Conservation (phyloP, 2,888 invertebrate species). For the Noctua pronuba region DNA sequence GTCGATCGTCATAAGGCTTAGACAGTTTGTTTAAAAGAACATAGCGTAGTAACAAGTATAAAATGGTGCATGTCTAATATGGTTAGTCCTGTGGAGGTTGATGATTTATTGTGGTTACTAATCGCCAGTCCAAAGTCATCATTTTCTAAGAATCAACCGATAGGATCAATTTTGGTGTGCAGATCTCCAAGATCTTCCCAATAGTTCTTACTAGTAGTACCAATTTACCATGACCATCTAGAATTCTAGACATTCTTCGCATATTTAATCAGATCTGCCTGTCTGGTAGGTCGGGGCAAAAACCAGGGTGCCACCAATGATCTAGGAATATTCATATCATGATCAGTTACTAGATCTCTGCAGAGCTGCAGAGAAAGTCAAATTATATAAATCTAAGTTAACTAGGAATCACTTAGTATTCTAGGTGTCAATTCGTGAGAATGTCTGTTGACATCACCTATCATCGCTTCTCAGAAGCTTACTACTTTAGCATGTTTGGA, state of each 20-base stretch:
- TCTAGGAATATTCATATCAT: background rate
- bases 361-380: conserved; percentile 23
- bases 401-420: conserved; percentile 51
- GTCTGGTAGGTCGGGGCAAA: background rate
- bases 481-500: conserved; percentile 45
- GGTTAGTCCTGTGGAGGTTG: background rate
- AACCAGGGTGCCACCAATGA: background rate
- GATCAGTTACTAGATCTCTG: background rate
- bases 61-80: background rate
- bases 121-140: background rate
- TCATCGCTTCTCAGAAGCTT: conserved; percentile 55
- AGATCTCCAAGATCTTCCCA: background rate
- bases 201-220: background rate
- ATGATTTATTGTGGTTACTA: background rate
- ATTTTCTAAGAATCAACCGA: background rate
- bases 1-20: background rate
- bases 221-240: background rate
- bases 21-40: background rate
- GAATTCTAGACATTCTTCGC: background rate
- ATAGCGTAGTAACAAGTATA: background rate
- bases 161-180: background rate
- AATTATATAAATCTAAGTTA: conserved; percentile 26
- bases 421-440: conserved; percentile 25
- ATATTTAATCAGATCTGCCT: background rate
- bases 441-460: conserved; percentile 48